Base-by-base conservation (phyloP, 2,888 invertebrate species). In the Luperina nickerlii region DNA sequence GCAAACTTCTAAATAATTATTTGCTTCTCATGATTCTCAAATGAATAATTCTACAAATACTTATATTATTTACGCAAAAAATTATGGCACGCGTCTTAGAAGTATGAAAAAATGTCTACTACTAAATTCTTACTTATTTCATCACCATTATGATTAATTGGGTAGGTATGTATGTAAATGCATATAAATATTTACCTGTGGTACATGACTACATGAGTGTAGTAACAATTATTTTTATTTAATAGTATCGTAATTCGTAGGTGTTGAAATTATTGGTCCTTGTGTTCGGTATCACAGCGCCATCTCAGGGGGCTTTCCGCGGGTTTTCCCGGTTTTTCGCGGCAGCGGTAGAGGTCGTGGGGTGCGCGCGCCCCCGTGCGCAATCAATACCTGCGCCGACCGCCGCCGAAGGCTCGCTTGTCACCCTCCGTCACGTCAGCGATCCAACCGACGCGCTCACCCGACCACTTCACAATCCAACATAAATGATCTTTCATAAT, bases 371-470 rank as follows among this genome's bases (percentile, higher is more conserved):
- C 90, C 90, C 91, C 88, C 91, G 87, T 92, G 92, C 94, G 93
- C 93, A 95, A 97, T 97, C 96, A 93, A 96, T 97, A 96, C 93
- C 92, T 94, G 95, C 95, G 95, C 95, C 90, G 88, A 83, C 85
- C 89, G 88, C 90, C 90, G 89, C 89, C 89, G 90, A 89, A 90
- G 90, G 90, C 92, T 92, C 88, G 91, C 90, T 92, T 95, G 95
- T 94, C 95, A 95, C 95, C 95, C 94, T 93, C 92, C 89, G 94
- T 92, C 95, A 95, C 94, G 95, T 93, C 93, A 94, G 90, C 92
- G 91, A 90, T 90, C 89, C 89, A 80, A 87, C 90, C 90, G 91
- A 92, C 93, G 90, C 93, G 90, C 89, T 90, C 87, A 84, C 88
- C 76, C 83, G 80, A 85, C 82, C 81, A 73, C 79, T 85, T 83